phyloP scores from a whole-genome alignment of 2,797 vertebrate species.

The Silurus aristotelis region DNA sequence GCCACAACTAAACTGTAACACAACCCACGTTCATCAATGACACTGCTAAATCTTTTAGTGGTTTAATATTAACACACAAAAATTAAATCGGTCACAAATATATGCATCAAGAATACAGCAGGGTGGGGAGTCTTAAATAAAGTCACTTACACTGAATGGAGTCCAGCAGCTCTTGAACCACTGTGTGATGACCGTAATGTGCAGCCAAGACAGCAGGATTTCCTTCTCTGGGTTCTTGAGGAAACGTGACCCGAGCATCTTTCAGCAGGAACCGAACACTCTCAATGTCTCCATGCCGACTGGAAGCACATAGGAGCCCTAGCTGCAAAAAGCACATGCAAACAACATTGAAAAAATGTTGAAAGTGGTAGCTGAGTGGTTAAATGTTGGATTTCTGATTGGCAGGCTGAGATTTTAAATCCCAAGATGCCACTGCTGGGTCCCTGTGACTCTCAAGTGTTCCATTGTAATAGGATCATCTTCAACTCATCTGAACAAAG shows the following conservation, averaged over 20 bases:
- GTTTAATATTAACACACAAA: background rate
- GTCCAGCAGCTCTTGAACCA: conserved; percentile 85
- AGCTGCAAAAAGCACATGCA: conserved; percentile 66
- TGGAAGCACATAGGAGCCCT: conserved; percentile 80
- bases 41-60: background rate
- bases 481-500: too few species aligned
- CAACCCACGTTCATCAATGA: background rate
- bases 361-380: too few species aligned
- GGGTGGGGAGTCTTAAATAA: background rate
- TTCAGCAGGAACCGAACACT: conserved; percentile 84
- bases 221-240: conserved; percentile 77
- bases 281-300: conserved; percentile 81
- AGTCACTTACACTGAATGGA: conserved; percentile 77
- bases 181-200: conserved; percentile 75
- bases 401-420: too few species aligned
- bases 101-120: background rate
- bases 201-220: conserved; percentile 89
- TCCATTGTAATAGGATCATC: too few species aligned
- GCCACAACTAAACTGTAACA: background rate
- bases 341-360: background rate
- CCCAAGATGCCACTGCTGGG: too few species aligned
- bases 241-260: conserved; percentile 73
- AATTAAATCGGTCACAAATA: background rate
- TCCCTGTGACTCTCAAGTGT: too few species aligned
- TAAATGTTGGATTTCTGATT: too few species aligned